phyloP scores from a whole-genome alignment of 2,888 invertebrate species.

The Ceraclea dissimilis region DNA sequence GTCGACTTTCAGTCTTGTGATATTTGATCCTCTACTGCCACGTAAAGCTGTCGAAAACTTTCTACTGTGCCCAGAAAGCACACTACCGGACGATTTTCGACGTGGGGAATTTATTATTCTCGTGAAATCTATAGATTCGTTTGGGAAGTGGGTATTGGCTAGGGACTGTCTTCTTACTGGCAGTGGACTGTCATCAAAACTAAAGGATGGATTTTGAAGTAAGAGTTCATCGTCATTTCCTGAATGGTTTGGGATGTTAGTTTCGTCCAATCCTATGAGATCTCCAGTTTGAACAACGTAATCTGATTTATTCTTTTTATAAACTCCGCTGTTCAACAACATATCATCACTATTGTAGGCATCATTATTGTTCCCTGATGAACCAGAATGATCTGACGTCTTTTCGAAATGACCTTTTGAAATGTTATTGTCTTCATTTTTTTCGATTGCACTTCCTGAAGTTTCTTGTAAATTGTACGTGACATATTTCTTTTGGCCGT shows the following conservation, averaged over 20 bases:
- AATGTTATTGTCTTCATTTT: neutral
- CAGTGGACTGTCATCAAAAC: neutral
- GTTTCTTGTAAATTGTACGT: neutral
- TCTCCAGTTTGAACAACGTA: neutral
- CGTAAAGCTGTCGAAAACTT: conserved; percentile 13
- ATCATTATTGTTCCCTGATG: conserved; percentile 2
- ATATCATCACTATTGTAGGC: conserved; percentile 10
- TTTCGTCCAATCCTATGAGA: neutral
- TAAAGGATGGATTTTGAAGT: neutral
- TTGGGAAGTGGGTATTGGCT: conserved; percentile 2
- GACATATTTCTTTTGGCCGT: neutral
- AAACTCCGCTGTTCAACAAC: neutral
- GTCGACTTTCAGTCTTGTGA: conserved; percentile 21
- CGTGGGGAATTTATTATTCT: neutral
- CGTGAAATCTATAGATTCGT: neutral
- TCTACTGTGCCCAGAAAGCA: conserved; percentile 14
- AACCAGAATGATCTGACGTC: conserved; percentile 5
- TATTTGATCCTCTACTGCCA: conserved; percentile 8
- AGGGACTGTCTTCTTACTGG: conserved; percentile 15
- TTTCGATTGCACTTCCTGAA: neutral
- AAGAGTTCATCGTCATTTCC: neutral
- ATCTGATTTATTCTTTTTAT: neutral
- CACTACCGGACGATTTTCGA: conserved; percentile 10
- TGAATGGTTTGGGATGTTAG: neutral
- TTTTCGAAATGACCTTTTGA: neutral